A percentile compares a stretch with the other conserved stretches of the same genome.
Evolutionary conservation across 2,888 invertebrate genomes (phyloP).

Genomic region (Thysanoteuthis rhombus): DNA sequence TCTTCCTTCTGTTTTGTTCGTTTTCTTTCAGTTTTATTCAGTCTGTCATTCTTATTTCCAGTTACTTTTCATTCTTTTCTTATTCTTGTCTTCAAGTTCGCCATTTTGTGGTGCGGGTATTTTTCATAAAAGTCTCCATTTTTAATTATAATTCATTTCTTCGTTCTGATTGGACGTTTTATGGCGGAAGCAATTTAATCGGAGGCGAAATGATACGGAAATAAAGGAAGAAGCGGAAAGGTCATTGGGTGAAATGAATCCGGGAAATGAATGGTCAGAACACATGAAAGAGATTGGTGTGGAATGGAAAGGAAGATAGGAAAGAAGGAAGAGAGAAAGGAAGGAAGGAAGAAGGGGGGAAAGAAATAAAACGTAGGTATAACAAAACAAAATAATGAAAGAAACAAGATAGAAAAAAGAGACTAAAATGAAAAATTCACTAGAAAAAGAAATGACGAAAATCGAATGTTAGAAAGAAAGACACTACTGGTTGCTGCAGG

Average conservation of each 20-base stretch:
- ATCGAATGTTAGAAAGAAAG: no score
- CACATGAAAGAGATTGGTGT: neutral
- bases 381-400: no score
- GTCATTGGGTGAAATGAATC: neutral
- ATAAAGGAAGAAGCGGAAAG: neutral
- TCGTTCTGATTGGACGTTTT: neutral
- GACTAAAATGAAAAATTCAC: no score
- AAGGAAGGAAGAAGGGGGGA: no score
- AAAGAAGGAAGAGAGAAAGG: no score
- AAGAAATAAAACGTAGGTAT: no score
- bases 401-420: no score
- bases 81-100: neutral
- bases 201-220: neutral
- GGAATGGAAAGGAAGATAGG: neutral
- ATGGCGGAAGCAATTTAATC: conserved; percentile 12
- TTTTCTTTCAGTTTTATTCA: neutral
- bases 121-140: conserved; percentile 12
- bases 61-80: neutral
- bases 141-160: conserved; percentile 12
- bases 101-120: neutral
- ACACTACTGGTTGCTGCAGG: no score
- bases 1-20: neutral
- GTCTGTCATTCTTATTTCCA: neutral
- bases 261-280: neutral
- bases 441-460: no score